Conservation (phyloP, 2,888 invertebrate genomes). For the Caenorhabditis sp. region DNA sequence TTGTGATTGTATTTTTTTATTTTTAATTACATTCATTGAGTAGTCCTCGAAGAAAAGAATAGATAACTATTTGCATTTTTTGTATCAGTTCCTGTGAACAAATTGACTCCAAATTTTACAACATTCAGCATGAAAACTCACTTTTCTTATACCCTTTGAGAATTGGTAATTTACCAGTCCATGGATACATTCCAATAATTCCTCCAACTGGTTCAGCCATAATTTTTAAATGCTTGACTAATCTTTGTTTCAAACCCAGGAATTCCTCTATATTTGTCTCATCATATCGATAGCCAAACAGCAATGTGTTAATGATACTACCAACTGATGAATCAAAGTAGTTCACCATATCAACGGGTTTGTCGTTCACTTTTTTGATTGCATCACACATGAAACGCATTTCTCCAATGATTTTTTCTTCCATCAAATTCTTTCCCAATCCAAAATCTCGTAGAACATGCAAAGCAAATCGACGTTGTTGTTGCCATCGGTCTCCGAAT, state of each 20-base stretch:
- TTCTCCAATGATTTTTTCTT: slow-evolving; percentile 43
- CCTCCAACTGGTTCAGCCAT: slow-evolving; percentile 34
- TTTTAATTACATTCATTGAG: too few relatives aligned
- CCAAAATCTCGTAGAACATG: slow-evolving; percentile 49
- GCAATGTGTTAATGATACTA: slow-evolving; percentile 42
- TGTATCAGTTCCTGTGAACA: too few relatives aligned
- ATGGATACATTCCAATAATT: slow-evolving; percentile 35
- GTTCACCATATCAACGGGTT: slow-evolving; percentile 24
- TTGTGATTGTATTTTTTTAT: too few relatives aligned
- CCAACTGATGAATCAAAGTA: slow-evolving; percentile 41
- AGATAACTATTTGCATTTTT: too few relatives aligned
- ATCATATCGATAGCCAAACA: slow-evolving; percentile 51
- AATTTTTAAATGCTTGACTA: slow-evolving; percentile 34
- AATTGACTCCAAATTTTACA: too few relatives aligned
- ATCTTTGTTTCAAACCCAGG: slow-evolving; percentile 18
- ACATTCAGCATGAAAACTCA: neutral
- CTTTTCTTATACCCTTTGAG: slow-evolving; percentile 19
- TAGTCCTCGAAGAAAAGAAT: too few relatives aligned
- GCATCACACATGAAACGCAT: slow-evolving; percentile 6
- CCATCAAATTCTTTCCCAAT: slow-evolving; percentile 50
- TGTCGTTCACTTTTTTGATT: slow-evolving; percentile 15
- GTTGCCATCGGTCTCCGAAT: slow-evolving; percentile 31
- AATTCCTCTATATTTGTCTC: slow-evolving; percentile 39
- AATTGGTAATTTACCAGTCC: slow-evolving; percentile 23
- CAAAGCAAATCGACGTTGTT: slow-evolving; percentile 40